These are phyloP conservation scores for Alloplasta piceator DNA, from an alignment of 2,888 invertebrate species.

Conservation along the genomic window DNA sequence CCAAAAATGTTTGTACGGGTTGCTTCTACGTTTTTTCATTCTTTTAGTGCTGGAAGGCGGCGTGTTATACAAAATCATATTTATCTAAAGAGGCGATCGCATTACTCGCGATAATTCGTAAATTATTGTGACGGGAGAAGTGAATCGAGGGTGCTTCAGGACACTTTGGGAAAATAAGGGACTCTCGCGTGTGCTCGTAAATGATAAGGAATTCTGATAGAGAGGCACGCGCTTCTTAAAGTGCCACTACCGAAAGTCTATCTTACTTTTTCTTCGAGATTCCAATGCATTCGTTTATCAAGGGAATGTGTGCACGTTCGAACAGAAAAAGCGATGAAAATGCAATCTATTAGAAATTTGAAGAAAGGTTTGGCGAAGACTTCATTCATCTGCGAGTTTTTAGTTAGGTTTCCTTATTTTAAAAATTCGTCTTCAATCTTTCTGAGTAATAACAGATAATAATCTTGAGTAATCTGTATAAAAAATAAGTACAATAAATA, in stretches of 20 bases:
- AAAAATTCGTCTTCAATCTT: too few species aligned
- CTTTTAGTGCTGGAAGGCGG: constrained; percentile 2
- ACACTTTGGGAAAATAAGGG: constrained; percentile 41
- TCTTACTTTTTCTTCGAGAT: too few species aligned
- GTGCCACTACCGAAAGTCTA: neutral
- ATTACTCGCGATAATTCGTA: constrained; percentile 67
- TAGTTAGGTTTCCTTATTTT: too few species aligned
- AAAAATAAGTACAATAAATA: too few species aligned
- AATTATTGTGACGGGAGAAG: constrained; percentile 67
- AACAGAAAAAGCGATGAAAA: too few species aligned
- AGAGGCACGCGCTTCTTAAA: constrained; percentile 47
- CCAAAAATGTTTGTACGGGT: constrained; percentile 43
- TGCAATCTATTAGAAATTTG: too few species aligned
- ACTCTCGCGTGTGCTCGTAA: constrained; percentile 11
- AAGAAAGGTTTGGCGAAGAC: too few species aligned
- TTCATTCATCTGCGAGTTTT: too few species aligned
- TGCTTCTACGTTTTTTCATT: neutral
- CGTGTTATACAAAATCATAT: constrained; percentile 32
- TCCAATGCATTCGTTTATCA: too few species aligned
- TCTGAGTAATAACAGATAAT: too few species aligned
- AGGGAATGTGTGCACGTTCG: too few species aligned
- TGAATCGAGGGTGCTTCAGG: constrained; percentile 34
- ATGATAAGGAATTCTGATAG: constrained; percentile 52
- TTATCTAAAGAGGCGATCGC: constrained; percentile 68
- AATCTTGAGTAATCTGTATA: too few species aligned